A percentile compares a stretch with the other conserved stretches of the same genome.
Conservation (phyloP, 1,140 invertebrate genomes). For the Apocrypta bakeri region DNA sequence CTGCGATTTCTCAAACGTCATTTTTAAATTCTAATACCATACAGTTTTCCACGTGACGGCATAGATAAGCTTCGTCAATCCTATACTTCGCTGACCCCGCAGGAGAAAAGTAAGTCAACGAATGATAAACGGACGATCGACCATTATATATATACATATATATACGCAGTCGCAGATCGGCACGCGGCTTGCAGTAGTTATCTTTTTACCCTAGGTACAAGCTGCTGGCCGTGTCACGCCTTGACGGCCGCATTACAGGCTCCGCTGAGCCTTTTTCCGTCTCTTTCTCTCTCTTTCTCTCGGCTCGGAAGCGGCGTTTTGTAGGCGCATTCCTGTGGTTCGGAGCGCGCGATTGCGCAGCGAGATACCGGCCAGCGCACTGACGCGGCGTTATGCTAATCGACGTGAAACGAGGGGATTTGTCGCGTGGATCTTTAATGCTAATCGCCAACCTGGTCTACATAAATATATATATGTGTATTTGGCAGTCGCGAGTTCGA, state of each 20-base stretch:
- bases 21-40: no score
- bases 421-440: not conserved
- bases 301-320: conserved; percentile 25
- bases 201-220: conserved; percentile 4
- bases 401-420: conserved; percentile 8
- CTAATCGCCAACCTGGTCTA: not conserved
- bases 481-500: no score
- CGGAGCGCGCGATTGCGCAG: not conserved
- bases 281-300: no score
- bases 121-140: no score
- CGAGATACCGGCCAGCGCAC: not conserved
- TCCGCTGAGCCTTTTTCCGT: conserved; percentile 56
- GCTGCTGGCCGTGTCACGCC: conserved; percentile 38
- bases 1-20: no score
- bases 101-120: no score
- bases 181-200: not conserved
- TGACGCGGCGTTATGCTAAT: conserved; percentile 38
- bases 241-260: conserved; percentile 61
- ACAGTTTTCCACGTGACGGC: no score
- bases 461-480: no score
- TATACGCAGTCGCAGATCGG: not conserved
- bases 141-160: no score
- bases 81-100: no score
- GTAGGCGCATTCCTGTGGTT: conserved; percentile 29
- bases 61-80: no score